Conservation (phyloP, 2,113 vertebrate genomes). For the Alexandromys fortis region DNA sequence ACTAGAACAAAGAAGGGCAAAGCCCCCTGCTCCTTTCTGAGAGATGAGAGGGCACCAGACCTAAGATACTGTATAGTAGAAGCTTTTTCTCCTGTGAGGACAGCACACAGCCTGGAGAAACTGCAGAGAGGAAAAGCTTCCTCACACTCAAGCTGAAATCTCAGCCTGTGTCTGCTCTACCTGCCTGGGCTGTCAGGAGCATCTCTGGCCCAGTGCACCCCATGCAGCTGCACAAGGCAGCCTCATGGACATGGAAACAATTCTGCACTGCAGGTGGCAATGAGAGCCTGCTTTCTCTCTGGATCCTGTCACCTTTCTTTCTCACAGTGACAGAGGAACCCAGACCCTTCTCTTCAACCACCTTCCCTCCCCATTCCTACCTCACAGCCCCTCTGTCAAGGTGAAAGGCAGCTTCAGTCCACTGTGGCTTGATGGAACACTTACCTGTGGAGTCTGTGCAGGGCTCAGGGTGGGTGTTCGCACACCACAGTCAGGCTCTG, state of each 20-base stretch:
- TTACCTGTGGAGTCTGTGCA: neutral
- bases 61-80: neutral
- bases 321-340: neutral
- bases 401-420: neutral
- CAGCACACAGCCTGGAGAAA: neutral
- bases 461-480: neutral
- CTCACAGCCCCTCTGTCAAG: neutral
- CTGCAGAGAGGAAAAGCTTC: neutral
- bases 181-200: neutral
- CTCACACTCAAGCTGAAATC: neutral
- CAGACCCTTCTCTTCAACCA: neutral
- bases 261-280: neutral
- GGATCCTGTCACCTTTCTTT: neutral
- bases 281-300: neutral
- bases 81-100: neutral
- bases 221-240: neutral
- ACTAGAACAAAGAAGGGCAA: neutral
- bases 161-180: too few species aligned
- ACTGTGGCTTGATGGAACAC: neutral
- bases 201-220: neutral
- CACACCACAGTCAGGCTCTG: neutral
- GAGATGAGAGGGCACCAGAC: too few species aligned
- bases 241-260: neutral
- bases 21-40: rapidly evolving
- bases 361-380: neutral